phyloP scores from a whole-genome alignment of 2,797 vertebrate genomes.

The Rhinatrema bivittatum region DNA sequence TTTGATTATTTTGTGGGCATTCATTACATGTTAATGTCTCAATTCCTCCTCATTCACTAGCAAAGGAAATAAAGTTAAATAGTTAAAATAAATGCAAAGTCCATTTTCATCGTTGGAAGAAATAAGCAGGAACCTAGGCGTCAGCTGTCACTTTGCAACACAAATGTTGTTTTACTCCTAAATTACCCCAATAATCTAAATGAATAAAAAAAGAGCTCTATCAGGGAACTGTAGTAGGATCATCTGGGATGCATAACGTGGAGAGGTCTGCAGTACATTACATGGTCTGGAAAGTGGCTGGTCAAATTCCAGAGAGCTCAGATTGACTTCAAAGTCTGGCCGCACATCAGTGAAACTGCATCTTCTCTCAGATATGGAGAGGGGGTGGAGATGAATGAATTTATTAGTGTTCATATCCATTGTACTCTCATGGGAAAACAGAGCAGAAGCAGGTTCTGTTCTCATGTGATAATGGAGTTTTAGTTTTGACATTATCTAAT shows the following conservation, averaged over 20 bases:
- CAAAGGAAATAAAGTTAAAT: constrained; percentile 8
- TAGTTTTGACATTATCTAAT: constrained; percentile 26
- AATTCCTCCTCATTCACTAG: constrained; percentile 7
- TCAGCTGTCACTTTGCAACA: constrained; percentile 42
- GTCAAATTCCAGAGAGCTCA: constrained; percentile 69
- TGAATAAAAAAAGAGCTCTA: constrained; percentile 41
- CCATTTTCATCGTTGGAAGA: constrained; percentile 4
- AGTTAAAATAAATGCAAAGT: constrained; percentile 5
- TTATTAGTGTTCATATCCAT: constrained; percentile 62
- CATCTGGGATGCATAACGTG: constrained; percentile 65
- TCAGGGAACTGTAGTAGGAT: constrained; percentile 44
- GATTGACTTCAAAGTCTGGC: constrained; percentile 79
- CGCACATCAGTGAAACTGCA: constrained; percentile 63
- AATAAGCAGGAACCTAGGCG: constrained; percentile 7
- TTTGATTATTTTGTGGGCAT: constrained; percentile 6
- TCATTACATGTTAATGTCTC: background rate
- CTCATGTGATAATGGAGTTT: constrained; percentile 34
- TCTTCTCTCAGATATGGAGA: constrained; percentile 67
- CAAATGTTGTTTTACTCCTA: constrained; percentile 43
- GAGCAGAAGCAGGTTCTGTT: constrained; percentile 37
- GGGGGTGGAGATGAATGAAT: constrained; percentile 67
- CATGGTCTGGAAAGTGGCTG: constrained; percentile 68
- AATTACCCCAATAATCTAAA: constrained; percentile 44
- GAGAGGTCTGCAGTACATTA: constrained; percentile 69
- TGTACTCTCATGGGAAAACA: constrained; percentile 46